Evolutionary conservation across 2,797 vertebrate species (phyloP).

Genomic region (Chaunax sp.): DNA sequence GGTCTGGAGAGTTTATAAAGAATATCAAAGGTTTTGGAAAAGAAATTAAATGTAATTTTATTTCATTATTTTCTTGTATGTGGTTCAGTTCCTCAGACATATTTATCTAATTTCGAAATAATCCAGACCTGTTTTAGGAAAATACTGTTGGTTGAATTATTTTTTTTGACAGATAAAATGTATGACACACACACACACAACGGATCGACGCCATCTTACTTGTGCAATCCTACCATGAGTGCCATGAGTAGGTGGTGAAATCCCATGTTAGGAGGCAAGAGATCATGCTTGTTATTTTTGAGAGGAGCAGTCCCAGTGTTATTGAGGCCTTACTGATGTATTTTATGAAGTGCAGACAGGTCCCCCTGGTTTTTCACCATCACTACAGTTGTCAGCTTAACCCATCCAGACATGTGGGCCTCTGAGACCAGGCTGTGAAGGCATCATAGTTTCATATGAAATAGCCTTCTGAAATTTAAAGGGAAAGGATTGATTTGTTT

Average conservation of each 20-base stretch:
- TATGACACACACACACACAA: slow-evolving; percentile 20
- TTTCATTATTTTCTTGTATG: slow-evolving; percentile 17
- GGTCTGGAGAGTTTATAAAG: slow-evolving; percentile 22
- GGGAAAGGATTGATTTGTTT: slow-evolving; percentile 10
- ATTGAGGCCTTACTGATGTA: slow-evolving; percentile 57
- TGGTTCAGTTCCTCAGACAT: slow-evolving; percentile 12
- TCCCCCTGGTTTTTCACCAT: slow-evolving; percentile 66
- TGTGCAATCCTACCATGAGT: slow-evolving; percentile 22
- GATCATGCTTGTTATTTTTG: slow-evolving; percentile 70
- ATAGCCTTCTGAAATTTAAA: slow-evolving; percentile 20
- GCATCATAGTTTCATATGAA: slow-evolving; percentile 35
- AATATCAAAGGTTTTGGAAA: slow-evolving; percentile 26
- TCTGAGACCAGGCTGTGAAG: slow-evolving; percentile 27
- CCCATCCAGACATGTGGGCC: slow-evolving; percentile 34
- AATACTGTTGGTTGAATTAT: slow-evolving; percentile 25
- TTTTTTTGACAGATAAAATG: slow-evolving; percentile 17
- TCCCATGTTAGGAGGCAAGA: slow-evolving; percentile 48
- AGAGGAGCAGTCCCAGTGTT: slow-evolving; percentile 59
- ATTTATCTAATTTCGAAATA: slow-evolving; percentile 19
- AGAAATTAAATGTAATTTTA: slow-evolving; percentile 15
- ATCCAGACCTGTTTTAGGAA: slow-evolving; percentile 18
- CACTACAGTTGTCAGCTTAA: slow-evolving; percentile 53
- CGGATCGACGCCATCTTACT: slow-evolving; percentile 43
- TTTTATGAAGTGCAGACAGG: slow-evolving; percentile 75
- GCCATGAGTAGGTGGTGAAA: slow-evolving; percentile 61